A percentile compares a stretch with the other conserved stretches of the same genome.
These are phyloP conservation scores for Himalopsyche phryganea DNA, from an alignment of 1,140 invertebrate species.

Conservation along the genomic window DNA sequence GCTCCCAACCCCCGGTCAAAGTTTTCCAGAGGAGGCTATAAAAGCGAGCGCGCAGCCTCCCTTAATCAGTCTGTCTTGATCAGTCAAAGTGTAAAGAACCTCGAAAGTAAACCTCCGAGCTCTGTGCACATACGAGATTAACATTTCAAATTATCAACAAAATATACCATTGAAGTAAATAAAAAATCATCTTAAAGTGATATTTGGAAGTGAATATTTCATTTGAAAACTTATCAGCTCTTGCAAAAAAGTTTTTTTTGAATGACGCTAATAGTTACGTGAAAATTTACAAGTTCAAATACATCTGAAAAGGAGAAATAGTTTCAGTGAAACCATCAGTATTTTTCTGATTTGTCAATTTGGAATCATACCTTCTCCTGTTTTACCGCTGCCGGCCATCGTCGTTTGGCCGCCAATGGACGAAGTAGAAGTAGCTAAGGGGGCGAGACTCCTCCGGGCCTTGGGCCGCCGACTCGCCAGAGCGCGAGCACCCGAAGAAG, in stretches of 20 bases:
- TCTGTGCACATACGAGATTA: constrained; percentile 5
- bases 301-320: background rate
- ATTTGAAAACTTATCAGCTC: constrained; percentile 2
- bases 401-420: constrained; percentile 50
- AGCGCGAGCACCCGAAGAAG: constrained; percentile 54
- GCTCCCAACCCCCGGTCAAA: background rate
- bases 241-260: no score
- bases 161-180: background rate
- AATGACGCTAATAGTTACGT: background rate
- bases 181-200: background rate
- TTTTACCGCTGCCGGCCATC: constrained; percentile 40
- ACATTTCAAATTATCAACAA: background rate
- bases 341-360: background rate
- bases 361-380: constrained; percentile 19
- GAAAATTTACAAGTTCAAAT: background rate
- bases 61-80: constrained; percentile 18
- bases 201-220: background rate
- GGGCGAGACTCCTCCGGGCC: constrained; percentile 59
- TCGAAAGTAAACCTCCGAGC: background rate
- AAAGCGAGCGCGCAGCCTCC: constrained; percentile 9
- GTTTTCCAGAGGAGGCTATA: constrained; percentile 6
- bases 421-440: constrained; percentile 49
- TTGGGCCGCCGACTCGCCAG: constrained; percentile 58
- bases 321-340: background rate
- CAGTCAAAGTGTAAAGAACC: constrained; percentile 2